Evolutionary conservation across 92 coral and sea anemone genomes (phyloP), one percentile per base, ranked within the genome.

Genomic region (Phenganax subtilis): DNA sequence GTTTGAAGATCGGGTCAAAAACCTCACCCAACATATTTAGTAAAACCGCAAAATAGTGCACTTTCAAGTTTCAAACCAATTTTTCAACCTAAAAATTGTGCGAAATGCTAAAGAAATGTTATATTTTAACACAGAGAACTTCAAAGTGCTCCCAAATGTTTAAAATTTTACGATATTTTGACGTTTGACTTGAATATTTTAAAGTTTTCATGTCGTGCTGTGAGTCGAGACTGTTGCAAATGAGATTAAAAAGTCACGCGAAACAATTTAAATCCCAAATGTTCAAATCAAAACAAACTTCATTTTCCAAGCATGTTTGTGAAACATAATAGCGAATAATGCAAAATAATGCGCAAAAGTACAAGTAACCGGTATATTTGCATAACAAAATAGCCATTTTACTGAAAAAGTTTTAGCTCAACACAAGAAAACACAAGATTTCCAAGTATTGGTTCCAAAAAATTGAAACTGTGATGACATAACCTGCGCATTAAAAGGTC

Each of bases 201-300:
- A 0, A 37, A 29, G n/a, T 20, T 66, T 66, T 68, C 53, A 1
- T 53, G 16, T 12, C 73, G 16, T 28, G 73, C 73, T 68, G 73
- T 0, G 73, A 5, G 11, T 68, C 73, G 47, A 68, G 53, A 68
- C 73, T 10, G 54, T 30, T 12, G 73, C 73, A 68, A 68, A 68
- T 68, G 54, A 37, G 73, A 68, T 68, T 68, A 68, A 9, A 10
- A 2, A 15, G 67, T 30, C 73, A 68, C 73, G 73, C 73, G 73
- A 68, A 68, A 30, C 47, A 28, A 64, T 10, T 44, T 28, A 28
- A 17, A 64, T 20, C 29, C 29, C 47, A 64, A 64, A 64, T 17
- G 52, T 68, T 37, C 47, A 37, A 37, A 16, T 60, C 70, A 76
- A 37, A 37, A 76, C 52, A 76, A 54, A 75, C 51, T 75, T 52